Percentiles rank a stretch among this genome's conserved stretches.
Conservation (phyloP, 2,113 vertebrate genomes). For the Microcebus lehilahytsara region DNA sequence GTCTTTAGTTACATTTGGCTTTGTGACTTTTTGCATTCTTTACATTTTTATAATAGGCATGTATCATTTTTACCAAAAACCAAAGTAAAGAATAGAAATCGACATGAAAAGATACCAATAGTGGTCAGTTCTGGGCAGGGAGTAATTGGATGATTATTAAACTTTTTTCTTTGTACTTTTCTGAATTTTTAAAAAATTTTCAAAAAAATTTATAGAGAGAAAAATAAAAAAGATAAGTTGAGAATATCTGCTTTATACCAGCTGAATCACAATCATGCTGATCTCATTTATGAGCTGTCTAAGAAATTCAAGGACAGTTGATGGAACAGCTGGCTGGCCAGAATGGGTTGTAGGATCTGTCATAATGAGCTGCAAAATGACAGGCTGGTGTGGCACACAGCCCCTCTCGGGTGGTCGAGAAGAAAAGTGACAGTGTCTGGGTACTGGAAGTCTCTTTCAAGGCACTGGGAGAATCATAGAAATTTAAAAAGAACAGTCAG, state of each 20-base stretch:
- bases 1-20: not conserved
- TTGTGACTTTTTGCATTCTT: constrained; percentile 21
- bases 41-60: not conserved
- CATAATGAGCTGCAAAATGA: not conserved
- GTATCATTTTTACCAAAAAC: not conserved
- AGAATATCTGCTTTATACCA: not conserved
- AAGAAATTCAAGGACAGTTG: constrained; percentile 29
- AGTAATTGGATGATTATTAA: not conserved
- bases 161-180: constrained; percentile 41
- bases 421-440: constrained; percentile 6
- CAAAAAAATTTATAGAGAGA: not conserved
- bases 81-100: not conserved
- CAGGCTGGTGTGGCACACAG: not conserved
- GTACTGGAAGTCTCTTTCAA: constrained; percentile 9
- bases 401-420: constrained; percentile 40
- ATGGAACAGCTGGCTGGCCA: not conserved
- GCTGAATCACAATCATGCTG: not conserved
- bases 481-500: constrained; percentile 58
- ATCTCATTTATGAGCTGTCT: constrained; percentile 29
- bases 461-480: constrained; percentile 31
- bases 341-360: not conserved
- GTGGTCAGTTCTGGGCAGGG: not conserved
- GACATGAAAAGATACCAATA: not conserved
- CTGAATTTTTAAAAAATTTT: not conserved
- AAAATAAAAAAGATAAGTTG: constrained; percentile 11